phyloP scores from a whole-genome alignment of 2,113 vertebrate species.

The zebrafish (Danio rerio) region GRCz12tu NC_133189.1:52839501-52840000 shows the following conservation, averaged over 20 bases:
- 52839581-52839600: slow-evolving; percentile 89
- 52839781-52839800: slow-evolving; percentile 17
- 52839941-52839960: slow-evolving; percentile 24
- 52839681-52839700: not conserved
- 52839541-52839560: slow-evolving; percentile 73
- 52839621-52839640: slow-evolving; percentile 72
- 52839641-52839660: not conserved
- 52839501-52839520: not conserved
- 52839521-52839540: slow-evolving; percentile 84
- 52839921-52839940: slow-evolving; percentile 6
- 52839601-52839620: slow-evolving; percentile 94
- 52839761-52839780: slow-evolving; percentile 27
- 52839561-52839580: slow-evolving; percentile 72
- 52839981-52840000: slow-evolving; percentile 9
- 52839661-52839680: not conserved
- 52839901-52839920: not conserved
- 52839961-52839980: not conserved
- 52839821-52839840: not conserved
- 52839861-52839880: slow-evolving; percentile 21
- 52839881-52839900: not conserved
- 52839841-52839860: not conserved
- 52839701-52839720: not conserved
- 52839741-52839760: slow-evolving; percentile 10
- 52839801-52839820: slow-evolving; percentile 29
- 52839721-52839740: not conserved